Conservation (phyloP, 2,113 vertebrate species). For the Ondatra zibethicus region DNA sequence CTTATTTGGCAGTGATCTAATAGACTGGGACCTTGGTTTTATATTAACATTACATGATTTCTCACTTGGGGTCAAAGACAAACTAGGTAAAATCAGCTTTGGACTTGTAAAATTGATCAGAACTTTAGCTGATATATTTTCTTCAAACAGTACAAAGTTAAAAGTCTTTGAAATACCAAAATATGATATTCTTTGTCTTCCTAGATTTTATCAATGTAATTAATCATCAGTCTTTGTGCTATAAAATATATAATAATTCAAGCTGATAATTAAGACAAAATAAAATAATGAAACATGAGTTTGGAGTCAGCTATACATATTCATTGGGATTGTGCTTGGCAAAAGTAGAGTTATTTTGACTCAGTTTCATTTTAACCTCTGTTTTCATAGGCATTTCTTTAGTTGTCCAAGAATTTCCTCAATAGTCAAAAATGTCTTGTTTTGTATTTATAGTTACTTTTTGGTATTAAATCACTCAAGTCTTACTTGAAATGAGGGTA, state of each 20-base stretch:
- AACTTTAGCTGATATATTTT: neutral
- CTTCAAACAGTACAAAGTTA: neutral
- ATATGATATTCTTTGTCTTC: neutral
- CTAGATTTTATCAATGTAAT: neutral
- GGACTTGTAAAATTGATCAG: neutral
- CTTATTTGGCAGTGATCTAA: neutral
- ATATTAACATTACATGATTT: neutral
- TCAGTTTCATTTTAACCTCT: neutral
- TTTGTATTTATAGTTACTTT: neutral
- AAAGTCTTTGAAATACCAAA: neutral
- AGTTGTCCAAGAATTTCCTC: neutral
- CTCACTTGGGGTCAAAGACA: neutral
- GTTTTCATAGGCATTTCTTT: neutral
- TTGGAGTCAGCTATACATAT: neutral
- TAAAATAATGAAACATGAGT: neutral
- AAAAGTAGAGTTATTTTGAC: neutral
- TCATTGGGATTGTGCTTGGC: neutral
- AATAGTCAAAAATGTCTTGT: neutral
- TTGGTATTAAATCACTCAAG: neutral
- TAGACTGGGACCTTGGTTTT: neutral
- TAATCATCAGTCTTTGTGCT: neutral
- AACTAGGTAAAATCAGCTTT: neutral
- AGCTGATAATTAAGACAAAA: neutral
- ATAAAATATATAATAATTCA: neutral
- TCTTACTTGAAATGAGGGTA: neutral